Percentiles rank a stretch among this genome's conserved stretches.
phyloP scores from a whole-genome alignment of 2,888 invertebrate species.

The Boloria selene region DNA sequence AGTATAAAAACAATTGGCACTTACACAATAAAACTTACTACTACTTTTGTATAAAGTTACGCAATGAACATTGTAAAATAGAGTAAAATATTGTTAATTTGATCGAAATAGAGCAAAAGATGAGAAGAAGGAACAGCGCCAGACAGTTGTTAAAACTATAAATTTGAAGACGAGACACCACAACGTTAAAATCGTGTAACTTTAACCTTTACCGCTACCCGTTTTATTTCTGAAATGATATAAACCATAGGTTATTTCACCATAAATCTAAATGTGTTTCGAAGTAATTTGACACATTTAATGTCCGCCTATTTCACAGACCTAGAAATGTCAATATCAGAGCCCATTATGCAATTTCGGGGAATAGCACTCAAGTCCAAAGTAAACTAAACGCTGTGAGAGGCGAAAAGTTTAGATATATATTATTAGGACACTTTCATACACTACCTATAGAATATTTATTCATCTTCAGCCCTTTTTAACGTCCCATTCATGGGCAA shows the following conservation, averaged over 20 bases:
- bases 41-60: too few relatives aligned
- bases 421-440: slow-evolving; percentile 28
- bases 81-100: too few relatives aligned
- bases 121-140: not conserved
- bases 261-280: slow-evolving; percentile 19
- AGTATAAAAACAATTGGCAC: too few relatives aligned
- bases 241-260: slow-evolving; percentile 21
- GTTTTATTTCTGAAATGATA: slow-evolving; percentile 18
- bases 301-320: slow-evolving; percentile 41
- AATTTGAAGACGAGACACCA: slow-evolving; percentile 13
- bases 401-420: slow-evolving; percentile 21
- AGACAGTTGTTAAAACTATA: slow-evolving; percentile 7
- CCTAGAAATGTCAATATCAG: slow-evolving; percentile 29
- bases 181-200: slow-evolving; percentile 16
- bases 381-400: slow-evolving; percentile 35
- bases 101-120: not conserved
- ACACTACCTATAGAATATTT: slow-evolving; percentile 7
- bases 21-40: too few relatives aligned
- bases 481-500: too few relatives aligned
- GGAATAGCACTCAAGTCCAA: slow-evolving; percentile 48
- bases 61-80: too few relatives aligned
- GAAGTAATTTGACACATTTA: slow-evolving; percentile 24
- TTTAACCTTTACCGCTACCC: slow-evolving; percentile 19
- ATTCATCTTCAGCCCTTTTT: too few relatives aligned
- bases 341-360: slow-evolving; percentile 58